Base-by-base conservation (phyloP, 1,140 invertebrate species). In the Papilio polytes region DNA sequence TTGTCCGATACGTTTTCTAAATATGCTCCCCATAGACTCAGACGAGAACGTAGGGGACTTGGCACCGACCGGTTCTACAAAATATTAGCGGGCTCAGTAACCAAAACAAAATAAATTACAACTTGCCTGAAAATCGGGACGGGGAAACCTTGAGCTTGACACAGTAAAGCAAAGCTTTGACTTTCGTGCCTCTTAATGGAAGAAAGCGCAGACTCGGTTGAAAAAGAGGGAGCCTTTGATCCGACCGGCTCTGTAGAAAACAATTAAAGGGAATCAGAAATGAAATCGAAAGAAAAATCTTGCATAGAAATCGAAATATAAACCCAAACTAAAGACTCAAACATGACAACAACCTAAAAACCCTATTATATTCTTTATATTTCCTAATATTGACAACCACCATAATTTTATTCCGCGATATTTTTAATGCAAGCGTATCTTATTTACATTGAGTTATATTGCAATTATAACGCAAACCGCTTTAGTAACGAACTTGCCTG, bases 81-180 rank as follows among this genome's bases (percentile, higher is more conserved):
- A 84, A 82, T 83, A 78, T 82, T 80, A 70, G 80, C 74, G 78
- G 70, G 59, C 81, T 85, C 76, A 84, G 80, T 82, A 83, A 78
- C 82, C 76, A 85, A 85, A 80, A 81, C 70, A 74, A 83, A 81
- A 82, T 41, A 82, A 78, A 80, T 80, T 12, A 82, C 78, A 86
- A 95, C 94, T 95, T 96, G 96, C 96, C 96, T 96, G 92, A 96
- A 95, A 78, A 95, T 92, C 41, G 96, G 96, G 82, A 96, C 96
- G 81, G 97, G 97, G 94, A 96, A 97, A 80, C 96, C 97, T 94
- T 98, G 97, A 72, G 97, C 97, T 90, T 96, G 97, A 88, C 97
- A 97, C 6, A 97, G 93, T 74, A 97, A 90, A 20, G 96, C 96
- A 93, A 97, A 97, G 87, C 91, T 95, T 95, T 95, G 92, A 83